A percentile compares a stretch with the other conserved stretches of the same genome.
These are phyloP conservation scores for Aporophyla lueneburgensis DNA, from an alignment of 2,888 invertebrate species.

Conservation along the genomic window DNA sequence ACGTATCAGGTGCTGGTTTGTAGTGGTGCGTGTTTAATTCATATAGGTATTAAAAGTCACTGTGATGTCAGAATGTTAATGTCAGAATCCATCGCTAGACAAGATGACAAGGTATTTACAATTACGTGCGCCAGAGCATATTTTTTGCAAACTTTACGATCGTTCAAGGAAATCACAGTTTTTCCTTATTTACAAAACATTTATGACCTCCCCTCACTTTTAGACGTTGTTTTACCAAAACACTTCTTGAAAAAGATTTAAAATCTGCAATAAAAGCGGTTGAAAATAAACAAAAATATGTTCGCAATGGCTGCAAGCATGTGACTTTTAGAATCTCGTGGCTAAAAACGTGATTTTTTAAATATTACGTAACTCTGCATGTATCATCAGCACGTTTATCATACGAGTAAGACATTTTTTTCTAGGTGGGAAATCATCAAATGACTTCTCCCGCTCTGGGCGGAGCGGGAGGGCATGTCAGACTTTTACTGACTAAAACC, in stretches of 20 bases:
- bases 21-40: too few species aligned
- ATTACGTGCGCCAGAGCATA: constrained; percentile 1
- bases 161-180: constrained; percentile 59
- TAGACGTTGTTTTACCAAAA: constrained; percentile 36
- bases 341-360: neutral
- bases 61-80: constrained; percentile 6
- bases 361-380: neutral
- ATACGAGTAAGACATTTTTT: neutral
- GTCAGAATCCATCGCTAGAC: constrained; percentile 8
- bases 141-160: constrained; percentile 55
- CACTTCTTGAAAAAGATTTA: constrained; percentile 39
- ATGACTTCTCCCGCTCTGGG: too few species aligned
- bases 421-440: too few species aligned
- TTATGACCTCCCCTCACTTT: constrained; percentile 50
- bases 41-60: neutral
- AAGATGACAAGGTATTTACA: constrained; percentile 49
- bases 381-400: neutral
- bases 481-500: too few species aligned
- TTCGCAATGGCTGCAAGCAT: neutral
- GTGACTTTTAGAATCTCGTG: constrained; percentile 7
- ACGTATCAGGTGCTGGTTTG: too few species aligned
- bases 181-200: constrained; percentile 70
- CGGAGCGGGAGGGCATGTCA: too few species aligned
- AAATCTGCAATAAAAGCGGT: constrained; percentile 9
- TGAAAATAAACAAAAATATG: constrained; percentile 41